Conservation (phyloP, 2,113 vertebrate genomes). For the Rallus limicola region DNA sequence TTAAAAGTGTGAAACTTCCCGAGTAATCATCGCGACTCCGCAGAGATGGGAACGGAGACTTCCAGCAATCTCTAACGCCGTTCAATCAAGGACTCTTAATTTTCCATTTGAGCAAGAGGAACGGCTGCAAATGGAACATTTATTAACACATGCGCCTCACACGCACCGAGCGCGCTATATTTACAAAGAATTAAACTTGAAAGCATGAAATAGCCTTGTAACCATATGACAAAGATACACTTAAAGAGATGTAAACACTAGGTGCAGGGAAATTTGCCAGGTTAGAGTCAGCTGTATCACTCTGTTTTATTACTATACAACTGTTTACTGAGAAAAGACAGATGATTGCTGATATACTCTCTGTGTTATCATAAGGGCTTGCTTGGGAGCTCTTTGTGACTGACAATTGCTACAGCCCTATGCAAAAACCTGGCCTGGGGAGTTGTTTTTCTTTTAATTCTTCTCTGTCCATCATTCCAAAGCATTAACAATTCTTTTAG, state of each 20-base stretch:
- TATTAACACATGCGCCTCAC: constrained; percentile 60
- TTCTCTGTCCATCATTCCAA: constrained; percentile 20
- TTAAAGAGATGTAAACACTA: constrained; percentile 59
- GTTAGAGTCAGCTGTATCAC: constrained; percentile 17
- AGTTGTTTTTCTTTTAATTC: constrained; percentile 44
- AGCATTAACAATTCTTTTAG: constrained; percentile 35
- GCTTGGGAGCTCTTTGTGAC: constrained; percentile 39
- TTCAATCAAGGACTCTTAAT: constrained; percentile 62
- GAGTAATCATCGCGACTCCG: not conserved
- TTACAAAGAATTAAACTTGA: constrained; percentile 74
- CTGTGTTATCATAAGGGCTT: constrained; percentile 28
- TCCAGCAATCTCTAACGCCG: constrained; percentile 6
- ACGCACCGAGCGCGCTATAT: constrained; percentile 34
- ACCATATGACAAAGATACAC: constrained; percentile 49
- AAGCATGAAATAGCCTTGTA: constrained; percentile 70
- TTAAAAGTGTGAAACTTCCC: constrained; percentile 59
- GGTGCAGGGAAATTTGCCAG: constrained; percentile 47
- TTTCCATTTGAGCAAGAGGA: constrained; percentile 59
- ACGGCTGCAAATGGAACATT: constrained; percentile 38
- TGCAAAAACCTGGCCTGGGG: constrained; percentile 37
- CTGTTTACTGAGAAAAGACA: constrained; percentile 54
- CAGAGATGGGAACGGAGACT: constrained; percentile 33
- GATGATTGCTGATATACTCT: constrained; percentile 28
- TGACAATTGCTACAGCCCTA: constrained; percentile 15
- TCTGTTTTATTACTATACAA: constrained; percentile 41